These are phyloP conservation scores for Cyclura pinguis DNA, from an alignment of 2,797 vertebrate genomes.

Conservation along the genomic window DNA sequence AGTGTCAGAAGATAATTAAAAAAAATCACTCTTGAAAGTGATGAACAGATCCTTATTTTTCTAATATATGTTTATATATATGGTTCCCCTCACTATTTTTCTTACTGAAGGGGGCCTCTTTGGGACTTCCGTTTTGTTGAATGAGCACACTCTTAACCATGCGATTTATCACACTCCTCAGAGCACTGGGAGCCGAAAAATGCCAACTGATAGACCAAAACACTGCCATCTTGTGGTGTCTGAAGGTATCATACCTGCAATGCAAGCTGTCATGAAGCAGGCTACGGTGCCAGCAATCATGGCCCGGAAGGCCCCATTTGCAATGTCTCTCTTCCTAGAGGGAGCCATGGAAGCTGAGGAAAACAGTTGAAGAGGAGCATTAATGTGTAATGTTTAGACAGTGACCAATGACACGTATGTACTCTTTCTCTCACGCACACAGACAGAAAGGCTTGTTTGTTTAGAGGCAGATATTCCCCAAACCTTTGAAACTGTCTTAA, in stretches of 20 bases:
- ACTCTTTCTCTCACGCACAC: no score
- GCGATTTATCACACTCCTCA: not conserved
- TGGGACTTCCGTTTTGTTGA: no score
- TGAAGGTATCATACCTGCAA: constrained; percentile 81
- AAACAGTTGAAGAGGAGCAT: constrained; percentile 6
- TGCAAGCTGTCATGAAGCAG: constrained; percentile 90
- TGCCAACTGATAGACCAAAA: rapidly evolving
- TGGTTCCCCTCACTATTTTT: not conserved
- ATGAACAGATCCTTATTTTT: no score
- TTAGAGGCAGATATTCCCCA: no score
- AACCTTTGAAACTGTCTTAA: not conserved
- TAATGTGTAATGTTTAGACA: not conserved
- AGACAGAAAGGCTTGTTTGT: no score
- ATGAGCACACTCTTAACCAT: not conserved
- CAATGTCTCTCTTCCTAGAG: constrained; percentile 83
- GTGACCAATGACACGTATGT: no score
- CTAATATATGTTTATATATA: no score
- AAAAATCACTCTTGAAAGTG: no score
- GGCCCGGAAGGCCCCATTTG: constrained; percentile 80
- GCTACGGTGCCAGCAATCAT: constrained; percentile 85
- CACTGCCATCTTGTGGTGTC: not conserved
- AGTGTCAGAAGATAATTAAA: no score
- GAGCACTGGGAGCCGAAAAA: not conserved
- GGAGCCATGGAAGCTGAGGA: constrained; percentile 86
- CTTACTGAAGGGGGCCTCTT: not conserved